phyloP scores from a whole-genome alignment of 2,888 invertebrate genomes.

The Marronus borbonicus region DNA sequence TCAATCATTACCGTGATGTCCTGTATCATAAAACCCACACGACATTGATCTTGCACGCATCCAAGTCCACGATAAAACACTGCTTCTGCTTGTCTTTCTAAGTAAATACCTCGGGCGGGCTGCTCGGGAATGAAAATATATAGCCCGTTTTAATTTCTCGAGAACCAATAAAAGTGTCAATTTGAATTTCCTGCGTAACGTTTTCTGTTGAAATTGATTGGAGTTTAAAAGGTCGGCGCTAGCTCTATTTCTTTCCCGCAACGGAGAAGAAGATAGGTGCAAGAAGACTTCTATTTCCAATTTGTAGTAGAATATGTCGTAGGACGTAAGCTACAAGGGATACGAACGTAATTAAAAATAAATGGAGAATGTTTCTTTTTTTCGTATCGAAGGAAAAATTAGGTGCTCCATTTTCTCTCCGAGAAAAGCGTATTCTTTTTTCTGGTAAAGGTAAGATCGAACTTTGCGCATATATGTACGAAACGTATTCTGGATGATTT shows the following conservation, averaged over 20 bases:
- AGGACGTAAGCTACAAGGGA: not conserved
- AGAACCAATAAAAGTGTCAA: slow-evolving; percentile 44
- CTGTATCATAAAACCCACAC: too few relatives aligned
- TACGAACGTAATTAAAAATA: not conserved
- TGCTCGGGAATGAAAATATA: slow-evolving; percentile 33
- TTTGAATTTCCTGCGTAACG: slow-evolving; percentile 41
- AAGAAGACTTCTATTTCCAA: slow-evolving; percentile 11
- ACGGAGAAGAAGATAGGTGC: not conserved
- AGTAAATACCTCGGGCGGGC: not conserved
- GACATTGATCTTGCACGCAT: too few relatives aligned
- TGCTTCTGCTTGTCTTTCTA: not conserved
- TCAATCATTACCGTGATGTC: too few relatives aligned
- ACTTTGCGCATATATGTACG: too few relatives aligned
- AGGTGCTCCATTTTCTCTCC: too few relatives aligned
- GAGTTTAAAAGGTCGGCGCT: slow-evolving; percentile 37
- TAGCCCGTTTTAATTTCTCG: slow-evolving; percentile 27
- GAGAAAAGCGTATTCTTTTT: too few relatives aligned
- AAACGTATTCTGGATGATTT: too few relatives aligned
- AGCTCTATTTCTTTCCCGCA: not conserved
- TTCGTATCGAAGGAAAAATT: too few relatives aligned
- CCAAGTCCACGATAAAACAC: not conserved
- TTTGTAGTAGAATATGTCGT: not conserved
- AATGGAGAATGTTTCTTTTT: not conserved
- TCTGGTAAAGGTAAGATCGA: too few relatives aligned
- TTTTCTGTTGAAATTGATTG: slow-evolving; percentile 39